Evolutionary conservation across 2,888 invertebrate species (phyloP), one percentile per base, ranked within the genome.

Genomic region (Agonum fuliginosum): DNA sequence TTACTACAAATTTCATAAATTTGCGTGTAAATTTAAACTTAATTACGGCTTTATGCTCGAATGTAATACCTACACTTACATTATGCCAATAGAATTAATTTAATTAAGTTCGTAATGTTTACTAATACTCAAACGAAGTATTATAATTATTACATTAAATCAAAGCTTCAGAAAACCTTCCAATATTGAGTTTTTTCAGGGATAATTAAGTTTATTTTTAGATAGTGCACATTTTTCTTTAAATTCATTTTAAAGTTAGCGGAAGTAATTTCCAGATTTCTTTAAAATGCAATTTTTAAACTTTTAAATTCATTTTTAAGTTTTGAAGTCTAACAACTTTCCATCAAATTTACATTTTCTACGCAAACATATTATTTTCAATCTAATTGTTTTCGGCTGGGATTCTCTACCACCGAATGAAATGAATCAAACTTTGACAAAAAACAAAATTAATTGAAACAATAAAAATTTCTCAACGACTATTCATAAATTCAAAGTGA

Each of bases 301-400:
- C n/a, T 24, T 70, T 70, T 70, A 43, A 70, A 70, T 24, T 70
- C 22, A 41, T 24, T 70, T 70, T 70, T 70, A 43, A 69, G 37
- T 24, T 69, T 69, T 69, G 17, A 41, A 41, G 14, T 46, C 43
- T 24, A 27, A 43, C 43, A 69, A 70, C 24, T 70, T 43, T 46
- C 14, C 69, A 70, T 46, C 46, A 70, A 27, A 70, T 70, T 70
- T 70, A 70, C 69, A 70, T 70, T 46, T 70, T 70, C 41, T 69
- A 20, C 43, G 24, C 43, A 70, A 69, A 62, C 62, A 62, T 62
- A 62, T 62, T 62, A 62, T 62, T 62, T 20, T 62, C 62, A 62
- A 34, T 62, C 34, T 62, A 62, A 62, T 34, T 62, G 62, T 34
- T 62, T 34, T 14, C 19, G 34, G 5, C 12, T 34, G 30, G 17